phyloP scores from a whole-genome alignment of 2,113 vertebrate species.

The Pangasianodon gigas region DNA sequence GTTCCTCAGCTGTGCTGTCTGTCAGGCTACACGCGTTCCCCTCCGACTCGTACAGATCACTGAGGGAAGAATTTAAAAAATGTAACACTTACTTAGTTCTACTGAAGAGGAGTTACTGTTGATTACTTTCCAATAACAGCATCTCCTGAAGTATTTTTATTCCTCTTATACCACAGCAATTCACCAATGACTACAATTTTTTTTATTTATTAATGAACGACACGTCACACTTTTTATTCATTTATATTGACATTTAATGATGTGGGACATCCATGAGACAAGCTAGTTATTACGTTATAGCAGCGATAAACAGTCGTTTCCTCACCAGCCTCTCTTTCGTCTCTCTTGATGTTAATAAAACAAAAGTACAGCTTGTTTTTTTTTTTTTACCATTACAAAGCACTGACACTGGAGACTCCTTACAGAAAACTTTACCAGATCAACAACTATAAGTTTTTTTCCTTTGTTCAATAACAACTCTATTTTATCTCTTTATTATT shows the following conservation, averaged over 20 bases:
- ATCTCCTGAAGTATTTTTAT: not conserved
- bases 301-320: not conserved
- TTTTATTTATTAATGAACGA: no score
- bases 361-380: no score
- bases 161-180: not conserved
- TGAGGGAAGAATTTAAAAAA: slow-evolving; percentile 51
- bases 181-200: no score
- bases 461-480: not conserved
- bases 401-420: not conserved
- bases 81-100: not conserved
- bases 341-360: no score
- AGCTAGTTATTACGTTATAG: not conserved
- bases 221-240: not conserved
- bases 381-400: not conserved
- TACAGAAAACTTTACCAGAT: not conserved
- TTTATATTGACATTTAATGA: no score
- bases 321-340: no score
- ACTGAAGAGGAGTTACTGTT: not conserved
- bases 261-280: not conserved
- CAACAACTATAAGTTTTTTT: not conserved
- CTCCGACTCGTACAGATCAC: slow-evolving; percentile 92
- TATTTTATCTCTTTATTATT: no score
- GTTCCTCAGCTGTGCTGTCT: slow-evolving; percentile 96
- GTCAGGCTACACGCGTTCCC: slow-evolving; percentile 95
- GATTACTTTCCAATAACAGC: not conserved